Evolutionary conservation across 2,113 vertebrate species (phyloP).

Genomic region (Trichechus manatus): DNA sequence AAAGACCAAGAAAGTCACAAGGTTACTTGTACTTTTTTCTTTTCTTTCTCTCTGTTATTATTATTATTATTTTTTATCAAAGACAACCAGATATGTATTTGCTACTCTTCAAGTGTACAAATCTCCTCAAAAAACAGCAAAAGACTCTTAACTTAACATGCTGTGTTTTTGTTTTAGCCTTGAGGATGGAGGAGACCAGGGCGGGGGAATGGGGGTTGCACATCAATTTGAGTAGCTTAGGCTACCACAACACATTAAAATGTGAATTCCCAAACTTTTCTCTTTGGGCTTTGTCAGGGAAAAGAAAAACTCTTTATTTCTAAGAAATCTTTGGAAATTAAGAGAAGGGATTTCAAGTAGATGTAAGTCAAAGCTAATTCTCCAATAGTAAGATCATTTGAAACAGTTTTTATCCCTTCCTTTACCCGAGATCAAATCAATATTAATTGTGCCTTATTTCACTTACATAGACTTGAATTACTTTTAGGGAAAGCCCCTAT

Average conservation of each 20-base stretch:
- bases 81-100: slow-evolving; percentile 84
- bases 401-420: slow-evolving; percentile 86
- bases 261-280: slow-evolving; percentile 88
- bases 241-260: slow-evolving; percentile 89
- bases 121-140: slow-evolving; percentile 81
- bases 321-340: slow-evolving; percentile 82
- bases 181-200: slow-evolving; percentile 66
- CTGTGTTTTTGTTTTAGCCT: slow-evolving; percentile 83
- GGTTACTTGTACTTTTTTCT: slow-evolving; percentile 79
- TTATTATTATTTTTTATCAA: slow-evolving; percentile 82
- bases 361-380: slow-evolving; percentile 84
- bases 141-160: slow-evolving; percentile 76
- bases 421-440: slow-evolving; percentile 88
- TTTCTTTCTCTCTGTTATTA: slow-evolving; percentile 57
- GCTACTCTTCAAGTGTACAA: slow-evolving; percentile 75
- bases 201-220: not conserved
- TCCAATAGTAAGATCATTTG: slow-evolving; percentile 88
- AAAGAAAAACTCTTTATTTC: slow-evolving; percentile 78
- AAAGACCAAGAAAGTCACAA: slow-evolving; percentile 79
- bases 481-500: slow-evolving; percentile 89
- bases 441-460: slow-evolving; percentile 99
- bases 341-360: slow-evolving; percentile 78
- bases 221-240: slow-evolving; percentile 87
- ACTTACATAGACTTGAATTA: slow-evolving; percentile 92
- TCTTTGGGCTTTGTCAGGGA: slow-evolving; percentile 82